Evolutionary conservation across 2,888 invertebrate genomes (phyloP).

Genomic region (Protonemura montana): DNA sequence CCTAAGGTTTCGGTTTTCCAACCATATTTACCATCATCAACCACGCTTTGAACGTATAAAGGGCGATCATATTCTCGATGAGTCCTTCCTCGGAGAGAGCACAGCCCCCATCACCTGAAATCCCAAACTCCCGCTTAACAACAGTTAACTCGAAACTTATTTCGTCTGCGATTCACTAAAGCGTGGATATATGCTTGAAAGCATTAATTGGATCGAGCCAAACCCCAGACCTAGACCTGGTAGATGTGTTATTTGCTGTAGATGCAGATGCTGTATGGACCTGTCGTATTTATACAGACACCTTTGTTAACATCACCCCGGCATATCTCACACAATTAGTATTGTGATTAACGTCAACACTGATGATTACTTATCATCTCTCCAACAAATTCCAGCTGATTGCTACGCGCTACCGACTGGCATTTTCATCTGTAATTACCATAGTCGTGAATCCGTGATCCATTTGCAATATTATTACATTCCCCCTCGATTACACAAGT

Average conservation of each 20-base stretch:
- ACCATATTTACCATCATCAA: not conserved
- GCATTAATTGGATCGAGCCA: not conserved
- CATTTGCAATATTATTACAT: not conserved
- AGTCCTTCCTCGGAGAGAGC: not conserved
- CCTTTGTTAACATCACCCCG: not conserved
- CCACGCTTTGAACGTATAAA: too few relatives aligned
- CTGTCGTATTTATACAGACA: not conserved
- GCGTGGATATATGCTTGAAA: not conserved
- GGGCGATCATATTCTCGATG: not conserved
- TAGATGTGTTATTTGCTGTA: not conserved
- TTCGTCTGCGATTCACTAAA: not conserved
- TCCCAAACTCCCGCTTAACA: not conserved
- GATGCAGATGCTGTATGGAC: not conserved
- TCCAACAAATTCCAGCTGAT: not conserved
- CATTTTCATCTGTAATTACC: not conserved
- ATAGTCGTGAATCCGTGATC: not conserved
- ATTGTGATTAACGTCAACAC: constrained; percentile 12
- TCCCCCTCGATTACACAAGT: not conserved
- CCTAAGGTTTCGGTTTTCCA: not conserved
- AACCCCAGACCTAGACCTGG: not conserved
- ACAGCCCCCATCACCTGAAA: not conserved
- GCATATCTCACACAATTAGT: not conserved
- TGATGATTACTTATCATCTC: not conserved
- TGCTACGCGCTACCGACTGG: not conserved
- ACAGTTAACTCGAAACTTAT: not conserved